Evolutionary conservation across 2,113 vertebrate species (phyloP).

Genomic region (Bubo scandiacus): DNA sequence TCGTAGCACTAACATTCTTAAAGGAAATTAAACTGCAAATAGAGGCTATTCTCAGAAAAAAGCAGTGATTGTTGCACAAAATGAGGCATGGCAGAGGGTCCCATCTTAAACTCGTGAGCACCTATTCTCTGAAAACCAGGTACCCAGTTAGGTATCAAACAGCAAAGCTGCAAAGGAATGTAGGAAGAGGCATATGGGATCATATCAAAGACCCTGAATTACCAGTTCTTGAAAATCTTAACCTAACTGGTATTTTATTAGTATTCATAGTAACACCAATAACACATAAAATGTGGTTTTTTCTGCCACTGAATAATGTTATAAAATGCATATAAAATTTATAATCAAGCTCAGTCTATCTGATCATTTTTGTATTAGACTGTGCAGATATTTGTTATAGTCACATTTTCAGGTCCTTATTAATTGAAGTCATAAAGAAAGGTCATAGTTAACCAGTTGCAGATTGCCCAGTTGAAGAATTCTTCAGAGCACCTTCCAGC

Average conservation of each 20-base stretch:
- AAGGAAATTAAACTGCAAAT: background rate
- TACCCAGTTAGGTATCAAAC: background rate
- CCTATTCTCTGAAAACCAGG: background rate
- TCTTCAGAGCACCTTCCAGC: background rate
- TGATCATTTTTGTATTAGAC: background rate
- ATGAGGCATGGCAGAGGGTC: background rate
- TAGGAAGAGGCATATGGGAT: background rate
- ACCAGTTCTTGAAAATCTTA: background rate
- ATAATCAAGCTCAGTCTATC: background rate
- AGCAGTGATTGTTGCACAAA: background rate
- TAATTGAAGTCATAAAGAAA: background rate
- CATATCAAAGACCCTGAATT: background rate
- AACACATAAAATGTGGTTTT: background rate
- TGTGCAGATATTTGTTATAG: background rate
- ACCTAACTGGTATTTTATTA: background rate
- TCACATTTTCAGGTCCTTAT: background rate
- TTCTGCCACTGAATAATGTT: background rate
- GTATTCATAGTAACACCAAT: background rate
- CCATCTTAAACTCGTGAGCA: background rate
- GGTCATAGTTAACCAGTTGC: background rate
- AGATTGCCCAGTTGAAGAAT: background rate
- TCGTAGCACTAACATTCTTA: fast-evolving
- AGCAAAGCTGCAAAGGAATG: background rate
- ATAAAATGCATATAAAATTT: background rate
- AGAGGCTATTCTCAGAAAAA: background rate